Base-by-base conservation (phyloP, 2,797 vertebrate genomes). In the Microchirus variegatus region DNA sequence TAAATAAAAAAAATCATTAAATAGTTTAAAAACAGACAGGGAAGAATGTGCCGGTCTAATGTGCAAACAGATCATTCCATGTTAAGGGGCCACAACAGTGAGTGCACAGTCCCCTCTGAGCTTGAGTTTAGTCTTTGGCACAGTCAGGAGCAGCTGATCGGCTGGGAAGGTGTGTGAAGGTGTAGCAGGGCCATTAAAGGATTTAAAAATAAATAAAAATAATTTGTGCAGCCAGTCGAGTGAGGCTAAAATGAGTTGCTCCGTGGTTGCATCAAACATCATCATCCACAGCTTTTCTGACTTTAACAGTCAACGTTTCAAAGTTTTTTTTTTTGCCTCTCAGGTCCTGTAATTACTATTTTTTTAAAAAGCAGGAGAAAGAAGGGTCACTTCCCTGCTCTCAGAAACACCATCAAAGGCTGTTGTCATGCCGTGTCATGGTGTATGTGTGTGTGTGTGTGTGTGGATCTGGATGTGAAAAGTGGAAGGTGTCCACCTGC, bases 341-440 rank as follows among this genome's bases (percentile, higher is more conserved):
- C 22, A 9, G n/a, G 41, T 10, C 13, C 35, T 61, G 10, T 67
- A 54, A 73, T 67, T 63, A 51, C 59, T 67, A 6, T 77, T 68
- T 74, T 56, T 37, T 49, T 36, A 41, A 53, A 31, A 6, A 15
- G 42, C 14, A n/a, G 18, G 46, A 52, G 63, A 54, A 52, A 53
- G 50, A 49, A 45, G 70, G 17, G 40, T 66, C 51, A 58, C 17
- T 60, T 65, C 52, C 46, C 58, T 69, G 64, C 50, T 66, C 59
- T 12, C 52, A 50, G 47, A 63, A 75, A 4, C 40, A 71, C 40
- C 48, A 48, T 73, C 53, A 83, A 73, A 73, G 57, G n/a, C 51
- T 48, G 47, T 35, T 31, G 63, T 63, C 51, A 62, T 51, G 41
- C 5, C 44, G 22, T 59, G 46, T 37, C 43, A 19, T 3, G 7